These are phyloP conservation scores for Gadus chalcogrammus DNA, from an alignment of 2,113 vertebrate species.

Conservation along the genomic window DNA sequence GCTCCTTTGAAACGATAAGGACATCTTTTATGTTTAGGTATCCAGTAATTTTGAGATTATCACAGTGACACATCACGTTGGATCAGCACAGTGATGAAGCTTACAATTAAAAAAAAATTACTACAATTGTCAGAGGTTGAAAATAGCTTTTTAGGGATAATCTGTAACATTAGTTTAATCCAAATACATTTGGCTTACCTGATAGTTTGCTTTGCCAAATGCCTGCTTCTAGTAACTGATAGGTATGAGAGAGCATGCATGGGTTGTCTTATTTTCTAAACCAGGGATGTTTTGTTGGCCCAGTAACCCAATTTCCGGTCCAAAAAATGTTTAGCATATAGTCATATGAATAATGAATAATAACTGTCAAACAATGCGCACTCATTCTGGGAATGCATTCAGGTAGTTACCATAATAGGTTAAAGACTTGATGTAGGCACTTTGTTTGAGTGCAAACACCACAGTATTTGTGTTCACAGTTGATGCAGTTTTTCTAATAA, in stretches of 20 bases:
- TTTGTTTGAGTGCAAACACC: background rate
- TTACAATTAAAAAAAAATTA: no score
- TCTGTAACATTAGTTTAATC: no score
- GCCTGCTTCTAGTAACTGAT: slow-evolving; percentile 10
- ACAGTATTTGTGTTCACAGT: background rate
- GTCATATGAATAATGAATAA: slow-evolving; percentile 15
- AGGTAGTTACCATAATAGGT: slow-evolving; percentile 6
- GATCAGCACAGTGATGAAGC: no score
- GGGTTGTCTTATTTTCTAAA: background rate
- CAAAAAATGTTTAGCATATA: background rate
- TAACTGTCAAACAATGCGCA: slow-evolving; percentile 44
- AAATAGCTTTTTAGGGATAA: no score
- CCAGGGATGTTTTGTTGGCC: slow-evolving; percentile 1
- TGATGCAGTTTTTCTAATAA: background rate
- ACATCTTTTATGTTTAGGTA: no score
- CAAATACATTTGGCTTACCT: no score
- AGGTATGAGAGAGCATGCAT: background rate
- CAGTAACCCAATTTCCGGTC: slow-evolving; percentile 11
- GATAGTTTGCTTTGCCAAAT: slow-evolving; percentile 7
- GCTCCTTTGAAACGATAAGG: no score
- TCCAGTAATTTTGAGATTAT: no score
- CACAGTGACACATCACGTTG: no score
- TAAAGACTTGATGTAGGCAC: no score
- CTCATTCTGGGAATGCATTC: slow-evolving; percentile 12
- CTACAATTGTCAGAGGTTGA: no score